These are phyloP conservation scores for Sceloporus undulatus DNA, from an alignment of 2,113 vertebrate genomes.

Conservation along the genomic window DNA sequence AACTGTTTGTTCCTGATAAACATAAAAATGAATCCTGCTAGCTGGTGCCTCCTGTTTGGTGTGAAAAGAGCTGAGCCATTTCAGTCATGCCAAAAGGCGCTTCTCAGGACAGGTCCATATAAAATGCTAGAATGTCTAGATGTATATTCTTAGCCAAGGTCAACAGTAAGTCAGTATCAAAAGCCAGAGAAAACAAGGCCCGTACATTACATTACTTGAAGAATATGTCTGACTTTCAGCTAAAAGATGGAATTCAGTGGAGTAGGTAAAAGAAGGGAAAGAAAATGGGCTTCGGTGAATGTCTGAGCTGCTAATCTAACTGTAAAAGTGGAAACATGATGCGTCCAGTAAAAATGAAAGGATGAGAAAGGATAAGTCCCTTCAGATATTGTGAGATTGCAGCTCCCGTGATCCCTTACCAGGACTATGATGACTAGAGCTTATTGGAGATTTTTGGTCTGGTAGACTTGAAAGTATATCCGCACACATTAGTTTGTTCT, in stretches of 20 bases:
- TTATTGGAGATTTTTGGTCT: neutral
- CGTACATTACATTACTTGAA: conserved; percentile 12
- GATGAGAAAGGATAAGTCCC: neutral
- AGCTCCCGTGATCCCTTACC: neutral
- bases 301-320: neutral
- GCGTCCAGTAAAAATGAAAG: neutral
- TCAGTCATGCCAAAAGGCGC: conserved; percentile 24
- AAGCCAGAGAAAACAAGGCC: conserved; percentile 21
- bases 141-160: neutral
- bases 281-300: neutral
- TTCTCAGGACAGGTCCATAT: conserved; percentile 3
- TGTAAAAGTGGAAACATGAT: neutral
- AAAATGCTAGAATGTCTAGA: neutral
- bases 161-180: neutral
- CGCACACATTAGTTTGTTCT: too few species aligned
- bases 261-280: neutral
- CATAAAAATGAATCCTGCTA: conserved; percentile 35
- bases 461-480: neutral
- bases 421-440: neutral
- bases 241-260: neutral
- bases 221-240: neutral
- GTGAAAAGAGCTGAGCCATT: conserved; percentile 28
- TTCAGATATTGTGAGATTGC: neutral
- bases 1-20: conserved; percentile 67
- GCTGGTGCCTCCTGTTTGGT: conserved; percentile 42